Evolutionary conservation across 2,888 invertebrate genomes (phyloP).

Genomic region (Cephus spinipes): DNA sequence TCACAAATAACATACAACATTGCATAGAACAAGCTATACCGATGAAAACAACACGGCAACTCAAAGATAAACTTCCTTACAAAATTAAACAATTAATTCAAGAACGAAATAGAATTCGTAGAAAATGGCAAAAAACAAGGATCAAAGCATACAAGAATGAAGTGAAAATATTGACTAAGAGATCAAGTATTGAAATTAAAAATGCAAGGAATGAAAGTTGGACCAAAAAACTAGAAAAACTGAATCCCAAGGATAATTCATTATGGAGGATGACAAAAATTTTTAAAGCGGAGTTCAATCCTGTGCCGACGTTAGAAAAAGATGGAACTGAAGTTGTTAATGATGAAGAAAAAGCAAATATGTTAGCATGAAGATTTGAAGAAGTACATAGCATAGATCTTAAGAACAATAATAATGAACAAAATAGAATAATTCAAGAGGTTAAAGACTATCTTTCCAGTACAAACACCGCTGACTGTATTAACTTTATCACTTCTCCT

Average conservation of each 20-base stretch:
- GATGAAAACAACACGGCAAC: not conserved
- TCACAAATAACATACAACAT: constrained; percentile 19
- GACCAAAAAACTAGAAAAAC: constrained; percentile 14
- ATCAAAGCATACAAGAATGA: not conserved
- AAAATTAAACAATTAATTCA: constrained; percentile 15
- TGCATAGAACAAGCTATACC: constrained; percentile 16
- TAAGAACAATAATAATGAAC: constrained; percentile 19
- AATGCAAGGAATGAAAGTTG: constrained; percentile 15
- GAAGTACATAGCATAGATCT: constrained; percentile 27
- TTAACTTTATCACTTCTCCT: too few relatives aligned
- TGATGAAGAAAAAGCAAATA: constrained; percentile 29
- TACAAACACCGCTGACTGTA: too few relatives aligned
- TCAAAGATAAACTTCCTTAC: constrained; percentile 20
- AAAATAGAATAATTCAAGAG: constrained; percentile 21
- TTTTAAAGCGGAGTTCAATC: not conserved
- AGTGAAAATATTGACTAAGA: constrained; percentile 1
- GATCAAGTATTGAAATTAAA: constrained; percentile 17
- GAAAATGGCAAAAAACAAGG: constrained; percentile 20
- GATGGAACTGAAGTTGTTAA: constrained; percentile 22
- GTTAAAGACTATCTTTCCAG: constrained; percentile 14
- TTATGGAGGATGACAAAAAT: constrained; percentile 8
- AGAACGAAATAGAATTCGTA: constrained; percentile 16
- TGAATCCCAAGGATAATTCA: constrained; percentile 13
- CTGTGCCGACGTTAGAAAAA: not conserved
- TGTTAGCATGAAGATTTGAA: constrained; percentile 30